Evolutionary conservation across 2,888 invertebrate species (phyloP).

Genomic region (Oegoconia quadripuncta): DNA sequence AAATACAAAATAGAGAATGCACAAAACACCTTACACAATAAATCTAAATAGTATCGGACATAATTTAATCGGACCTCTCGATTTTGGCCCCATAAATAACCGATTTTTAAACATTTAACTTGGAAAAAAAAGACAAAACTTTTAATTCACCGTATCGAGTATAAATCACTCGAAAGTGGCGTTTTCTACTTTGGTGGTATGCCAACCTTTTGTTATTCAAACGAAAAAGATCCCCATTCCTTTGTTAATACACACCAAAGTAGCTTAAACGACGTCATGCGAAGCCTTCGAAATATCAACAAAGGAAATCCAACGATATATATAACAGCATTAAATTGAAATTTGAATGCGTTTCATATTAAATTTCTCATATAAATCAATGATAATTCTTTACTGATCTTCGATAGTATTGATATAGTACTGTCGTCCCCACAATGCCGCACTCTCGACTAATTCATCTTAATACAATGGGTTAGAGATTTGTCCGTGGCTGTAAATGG

Average conservation of each 20-base stretch:
- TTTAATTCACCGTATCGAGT: constrained; percentile 73
- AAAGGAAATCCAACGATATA: background rate
- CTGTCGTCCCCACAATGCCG: constrained; percentile 2
- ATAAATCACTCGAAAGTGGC: constrained; percentile 76
- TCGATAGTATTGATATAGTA: constrained; percentile 52
- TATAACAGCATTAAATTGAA: constrained; percentile 11
- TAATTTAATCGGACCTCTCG: constrained; percentile 76
- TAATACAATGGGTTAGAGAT: background rate
- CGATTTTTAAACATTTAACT: constrained; percentile 75
- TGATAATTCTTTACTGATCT: constrained; percentile 36
- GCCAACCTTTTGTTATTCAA: constrained; percentile 13
- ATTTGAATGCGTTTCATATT: constrained; percentile 13
- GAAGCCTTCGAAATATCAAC: background rate
- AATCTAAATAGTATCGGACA: constrained; percentile 69
- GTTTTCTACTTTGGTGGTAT: constrained; percentile 71
- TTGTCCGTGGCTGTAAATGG: background rate
- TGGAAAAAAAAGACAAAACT: constrained; percentile 69
- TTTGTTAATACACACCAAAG: constrained; percentile 10
- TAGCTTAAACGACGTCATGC: constrained; percentile 10
- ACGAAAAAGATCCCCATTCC: constrained; percentile 18
- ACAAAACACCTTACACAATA: constrained; percentile 54
- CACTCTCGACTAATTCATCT: background rate
- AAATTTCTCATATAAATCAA: constrained; percentile 61
- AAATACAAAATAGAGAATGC: constrained; percentile 55
- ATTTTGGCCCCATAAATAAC: constrained; percentile 75